Percentiles rank a stretch among this genome's conserved stretches.
Evolutionary conservation across 2,113 vertebrate genomes (phyloP).

Genomic region (Brachionichthys hirsutus): DNA sequence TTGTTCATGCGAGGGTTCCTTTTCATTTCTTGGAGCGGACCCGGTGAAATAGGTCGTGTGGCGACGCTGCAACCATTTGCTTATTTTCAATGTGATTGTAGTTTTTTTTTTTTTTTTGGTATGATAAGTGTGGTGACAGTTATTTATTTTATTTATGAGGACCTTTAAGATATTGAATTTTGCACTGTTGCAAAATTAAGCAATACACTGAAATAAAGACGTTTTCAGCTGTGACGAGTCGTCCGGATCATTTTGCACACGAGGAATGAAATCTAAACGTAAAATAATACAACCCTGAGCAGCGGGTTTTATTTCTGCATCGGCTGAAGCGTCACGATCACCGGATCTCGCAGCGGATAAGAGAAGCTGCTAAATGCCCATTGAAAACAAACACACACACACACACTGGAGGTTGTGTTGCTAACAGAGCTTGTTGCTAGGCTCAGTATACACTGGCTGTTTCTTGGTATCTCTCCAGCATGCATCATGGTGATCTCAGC

Average conservation of each 20-base stretch:
- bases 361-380: not conserved
- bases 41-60: conserved; percentile 41
- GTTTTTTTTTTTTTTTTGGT: conserved; percentile 45
- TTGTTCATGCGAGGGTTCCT: conserved; percentile 46
- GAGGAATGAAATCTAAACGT: not conserved
- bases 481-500: conserved; percentile 67
- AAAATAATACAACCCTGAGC: too few species aligned
- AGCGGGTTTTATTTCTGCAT: not conserved
- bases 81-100: conserved; percentile 70
- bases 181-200: conserved; percentile 85
- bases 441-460: conserved; percentile 41
- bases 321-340: not conserved
- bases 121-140: conserved; percentile 66
- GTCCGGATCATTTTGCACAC: conserved; percentile 2
- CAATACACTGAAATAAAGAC: conserved; percentile 85
- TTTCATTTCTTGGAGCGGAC: conserved; percentile 20
- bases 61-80: conserved; percentile 55
- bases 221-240: conserved; percentile 66
- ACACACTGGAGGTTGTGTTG: conserved; percentile 24
- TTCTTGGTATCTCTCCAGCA: conserved; percentile 51
- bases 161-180: conserved; percentile 76
- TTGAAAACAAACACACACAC: conserved; percentile 21
- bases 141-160: conserved; percentile 82
- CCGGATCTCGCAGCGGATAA: too few species aligned
- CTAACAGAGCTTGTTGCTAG: conserved; percentile 52